phyloP scores from a whole-genome alignment of 1,140 invertebrate genomes.

The Thalassaphorura encarpata region DNA sequence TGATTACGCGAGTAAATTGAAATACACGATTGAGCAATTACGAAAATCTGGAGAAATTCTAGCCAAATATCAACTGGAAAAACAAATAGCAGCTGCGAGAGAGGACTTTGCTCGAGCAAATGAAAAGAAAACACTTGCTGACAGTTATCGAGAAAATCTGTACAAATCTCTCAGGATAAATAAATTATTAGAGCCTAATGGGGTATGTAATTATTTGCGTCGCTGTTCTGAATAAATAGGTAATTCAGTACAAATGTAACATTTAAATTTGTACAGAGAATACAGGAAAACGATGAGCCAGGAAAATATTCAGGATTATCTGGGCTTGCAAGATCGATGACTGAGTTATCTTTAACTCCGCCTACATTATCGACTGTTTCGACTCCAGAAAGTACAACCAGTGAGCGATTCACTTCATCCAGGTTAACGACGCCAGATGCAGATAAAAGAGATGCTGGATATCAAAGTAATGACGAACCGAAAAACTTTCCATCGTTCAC shows the following conservation, averaged over 20 bases:
- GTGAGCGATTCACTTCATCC: slow-evolving; percentile 27
- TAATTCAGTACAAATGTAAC: too few species aligned
- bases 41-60: slow-evolving; percentile 75
- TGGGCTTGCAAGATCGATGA: slow-evolving; percentile 28
- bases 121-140: slow-evolving; percentile 77
- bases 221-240: not conserved
- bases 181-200: slow-evolving; percentile 66
- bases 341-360: slow-evolving; percentile 22
- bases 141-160: slow-evolving; percentile 59
- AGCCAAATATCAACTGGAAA: slow-evolving; percentile 81
- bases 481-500: slow-evolving; percentile 26
- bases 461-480: slow-evolving; percentile 28
- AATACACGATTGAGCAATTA: slow-evolving; percentile 69
- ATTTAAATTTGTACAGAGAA: slow-evolving; percentile 34
- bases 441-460: slow-evolving; percentile 31
- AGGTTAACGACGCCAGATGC: slow-evolving; percentile 30
- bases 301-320: slow-evolving; percentile 21
- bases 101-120: slow-evolving; percentile 86
- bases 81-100: slow-evolving; percentile 74
- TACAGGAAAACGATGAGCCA: slow-evolving; percentile 43
- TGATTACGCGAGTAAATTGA: slow-evolving; percentile 82
- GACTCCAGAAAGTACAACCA: slow-evolving; percentile 31
- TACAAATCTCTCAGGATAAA: slow-evolving; percentile 59
- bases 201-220: too few species aligned
- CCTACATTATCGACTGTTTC: slow-evolving; percentile 24